Evolutionary conservation across 2,797 vertebrate genomes (phyloP).

Genomic region (Philypnodon macrostomus): DNA sequence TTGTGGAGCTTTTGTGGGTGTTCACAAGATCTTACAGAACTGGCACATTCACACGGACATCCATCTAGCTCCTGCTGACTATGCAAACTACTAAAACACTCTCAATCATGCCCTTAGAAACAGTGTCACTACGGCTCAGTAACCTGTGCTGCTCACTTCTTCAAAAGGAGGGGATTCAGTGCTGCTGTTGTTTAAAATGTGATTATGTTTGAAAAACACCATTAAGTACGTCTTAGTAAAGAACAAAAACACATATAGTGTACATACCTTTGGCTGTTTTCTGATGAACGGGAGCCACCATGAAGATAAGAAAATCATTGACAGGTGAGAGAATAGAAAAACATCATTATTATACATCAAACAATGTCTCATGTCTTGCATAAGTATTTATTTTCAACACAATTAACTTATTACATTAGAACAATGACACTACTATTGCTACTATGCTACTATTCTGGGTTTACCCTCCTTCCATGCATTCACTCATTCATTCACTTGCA

Average conservation of each 20-base stretch:
- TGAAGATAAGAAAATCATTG: slow-evolving; percentile 19
- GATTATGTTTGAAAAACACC: slow-evolving; percentile 16
- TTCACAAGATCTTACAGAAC: slow-evolving; percentile 69
- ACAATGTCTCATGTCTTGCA: no score
- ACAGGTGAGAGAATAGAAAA: slow-evolving; percentile 32
- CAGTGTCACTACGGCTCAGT: slow-evolving; percentile 23
- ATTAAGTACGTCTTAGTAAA: slow-evolving; percentile 14
- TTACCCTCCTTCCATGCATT: slow-evolving; percentile 24
- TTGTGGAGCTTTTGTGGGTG: slow-evolving; percentile 74
- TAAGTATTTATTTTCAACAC: no score
- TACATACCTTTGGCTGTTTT: slow-evolving; percentile 78
- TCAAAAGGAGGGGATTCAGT: slow-evolving; percentile 4
- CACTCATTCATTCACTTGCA: slow-evolving; percentile 40
- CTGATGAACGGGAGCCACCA: slow-evolving; percentile 47
- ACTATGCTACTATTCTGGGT: slow-evolving; percentile 26
- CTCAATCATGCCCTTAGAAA: slow-evolving; percentile 56
- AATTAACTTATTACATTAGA: no score
- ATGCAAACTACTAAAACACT: slow-evolving; percentile 50
- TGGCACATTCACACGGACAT: slow-evolving; percentile 77
- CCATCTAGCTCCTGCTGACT: slow-evolving; percentile 69
- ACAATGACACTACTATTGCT: no score
- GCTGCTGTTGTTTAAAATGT: slow-evolving; percentile 18
- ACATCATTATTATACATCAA: slow-evolving; percentile 39
- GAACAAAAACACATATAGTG: slow-evolving; percentile 12
- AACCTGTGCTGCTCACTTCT: slow-evolving; percentile 29